Conservation (phyloP, 2,113 vertebrate genomes). For the Platysternon megacephalum region DNA sequence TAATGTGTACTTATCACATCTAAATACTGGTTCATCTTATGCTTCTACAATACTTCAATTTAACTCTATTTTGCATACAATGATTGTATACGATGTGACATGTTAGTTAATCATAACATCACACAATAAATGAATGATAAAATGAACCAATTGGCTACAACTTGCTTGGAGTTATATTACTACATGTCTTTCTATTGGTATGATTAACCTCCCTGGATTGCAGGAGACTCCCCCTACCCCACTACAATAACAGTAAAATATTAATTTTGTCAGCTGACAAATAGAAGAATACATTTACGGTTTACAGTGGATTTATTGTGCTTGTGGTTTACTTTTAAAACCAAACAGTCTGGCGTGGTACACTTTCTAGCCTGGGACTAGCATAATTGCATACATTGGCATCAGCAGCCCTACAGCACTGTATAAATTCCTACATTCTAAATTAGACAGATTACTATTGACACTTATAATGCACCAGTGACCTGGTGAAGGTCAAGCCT, state of each 20-base stretch:
- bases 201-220: neutral
- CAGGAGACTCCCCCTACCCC: neutral
- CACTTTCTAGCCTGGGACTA: fast-evolving
- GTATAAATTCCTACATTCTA: neutral
- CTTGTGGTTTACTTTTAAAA: neutral
- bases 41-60: too few relatives aligned
- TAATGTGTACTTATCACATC: too few relatives aligned
- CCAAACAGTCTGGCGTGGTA: neutral
- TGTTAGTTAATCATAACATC: too few relatives aligned
- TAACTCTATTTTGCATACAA: too few relatives aligned
- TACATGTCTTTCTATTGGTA: neutral
- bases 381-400: neutral
- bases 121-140: too few relatives aligned
- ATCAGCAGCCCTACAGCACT: neutral
- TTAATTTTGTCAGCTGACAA: neutral
- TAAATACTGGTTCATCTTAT: too few relatives aligned
- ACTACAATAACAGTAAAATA: constrained; percentile 7
- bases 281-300: constrained; percentile 25
- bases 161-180: neutral
- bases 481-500: neutral
- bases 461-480: neutral
- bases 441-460: neutral
- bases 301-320: constrained; percentile 44
- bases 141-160: neutral
- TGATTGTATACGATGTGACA: too few relatives aligned